Percentiles rank a stretch among this genome's conserved stretches.
These are phyloP conservation scores for Blennius ocellaris DNA, from an alignment of 2,113 vertebrate species.

Conservation along the genomic window DNA sequence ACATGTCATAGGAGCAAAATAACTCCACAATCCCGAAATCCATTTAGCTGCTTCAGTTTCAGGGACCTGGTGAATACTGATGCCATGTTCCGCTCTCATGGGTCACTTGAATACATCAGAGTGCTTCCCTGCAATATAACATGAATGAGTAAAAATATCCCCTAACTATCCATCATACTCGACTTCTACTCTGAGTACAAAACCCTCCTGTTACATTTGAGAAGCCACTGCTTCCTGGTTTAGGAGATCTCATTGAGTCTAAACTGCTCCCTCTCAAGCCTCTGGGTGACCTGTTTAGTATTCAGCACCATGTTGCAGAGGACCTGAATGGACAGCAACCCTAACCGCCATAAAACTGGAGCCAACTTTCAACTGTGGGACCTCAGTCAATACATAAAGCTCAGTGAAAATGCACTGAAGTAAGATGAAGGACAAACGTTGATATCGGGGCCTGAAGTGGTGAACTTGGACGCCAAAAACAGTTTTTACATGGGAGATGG, in stretches of 20 bases:
- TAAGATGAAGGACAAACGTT: not conserved
- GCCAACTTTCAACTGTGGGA: not conserved
- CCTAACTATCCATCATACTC: too few relatives aligned
- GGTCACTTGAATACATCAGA: not conserved
- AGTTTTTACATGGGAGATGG: not conserved
- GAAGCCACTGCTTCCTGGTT: too few relatives aligned
- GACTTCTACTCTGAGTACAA: too few relatives aligned
- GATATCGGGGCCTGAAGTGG: not conserved
- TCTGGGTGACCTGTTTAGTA: slow-evolving; percentile 44
- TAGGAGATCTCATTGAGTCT: not conserved
- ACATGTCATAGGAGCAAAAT: not conserved
- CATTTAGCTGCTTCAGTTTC: slow-evolving; percentile 16
- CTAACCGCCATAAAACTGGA: slow-evolving; percentile 5
- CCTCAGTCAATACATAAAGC: not conserved
- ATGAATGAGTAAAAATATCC: not conserved
- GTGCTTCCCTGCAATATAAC: rapidly evolving
- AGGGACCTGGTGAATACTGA: not conserved
- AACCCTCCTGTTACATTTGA: too few relatives aligned
- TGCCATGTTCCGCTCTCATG: not conserved
- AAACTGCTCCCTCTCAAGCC: not conserved
- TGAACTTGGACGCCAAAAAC: not conserved
- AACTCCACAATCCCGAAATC: not conserved
- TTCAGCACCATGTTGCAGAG: slow-evolving; percentile 52
- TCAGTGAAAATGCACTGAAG: not conserved
- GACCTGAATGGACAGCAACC: slow-evolving; percentile 27